A percentile compares a stretch with the other conserved stretches of the same genome.
Conservation (phyloP, 1,140 invertebrate genomes). For the Venustaconcha ellipsiformis region DNA sequence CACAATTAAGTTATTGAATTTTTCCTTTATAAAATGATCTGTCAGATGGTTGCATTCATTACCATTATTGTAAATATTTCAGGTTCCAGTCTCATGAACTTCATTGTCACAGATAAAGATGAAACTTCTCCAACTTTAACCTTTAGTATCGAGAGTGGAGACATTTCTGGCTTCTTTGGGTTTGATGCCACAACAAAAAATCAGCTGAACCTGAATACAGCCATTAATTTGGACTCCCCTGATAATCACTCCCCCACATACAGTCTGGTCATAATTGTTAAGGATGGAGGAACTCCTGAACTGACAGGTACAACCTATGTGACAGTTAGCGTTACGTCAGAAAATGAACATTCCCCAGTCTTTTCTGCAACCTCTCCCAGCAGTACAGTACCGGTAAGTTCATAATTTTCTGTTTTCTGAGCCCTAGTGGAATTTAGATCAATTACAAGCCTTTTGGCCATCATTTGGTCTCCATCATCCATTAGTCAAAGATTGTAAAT, state of each 20-base stretch:
- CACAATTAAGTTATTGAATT: too few relatives aligned
- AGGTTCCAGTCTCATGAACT: constrained; percentile 22
- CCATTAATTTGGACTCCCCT: constrained; percentile 9
- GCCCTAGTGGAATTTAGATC: too few relatives aligned
- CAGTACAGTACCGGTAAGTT: too few relatives aligned
- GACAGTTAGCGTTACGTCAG: constrained; percentile 31
- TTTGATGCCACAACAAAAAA: constrained; percentile 20
- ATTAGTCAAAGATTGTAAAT: too few relatives aligned
- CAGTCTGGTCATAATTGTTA: constrained; percentile 15
- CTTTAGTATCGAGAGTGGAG: constrained; percentile 29
- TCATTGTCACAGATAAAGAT: constrained; percentile 45
- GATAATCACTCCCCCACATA: constrained; percentile 8
- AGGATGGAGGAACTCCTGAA: constrained; percentile 26
- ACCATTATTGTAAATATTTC: neutral
- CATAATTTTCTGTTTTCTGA: too few relatives aligned
- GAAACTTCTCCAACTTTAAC: constrained; percentile 32
- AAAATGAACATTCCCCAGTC: constrained; percentile 42
- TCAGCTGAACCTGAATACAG: constrained; percentile 32
- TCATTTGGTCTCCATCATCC: too few relatives aligned
- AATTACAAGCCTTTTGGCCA: too few relatives aligned
- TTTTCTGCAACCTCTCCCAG: constrained; percentile 23
- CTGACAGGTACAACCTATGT: constrained; percentile 39
- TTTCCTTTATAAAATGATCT: too few relatives aligned
- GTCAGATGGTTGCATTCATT: too few relatives aligned
- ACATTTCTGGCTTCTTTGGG: constrained; percentile 30